Evolutionary conservation across 2,888 invertebrate species (phyloP).

Genomic region (Drosophila ustulata): DNA sequence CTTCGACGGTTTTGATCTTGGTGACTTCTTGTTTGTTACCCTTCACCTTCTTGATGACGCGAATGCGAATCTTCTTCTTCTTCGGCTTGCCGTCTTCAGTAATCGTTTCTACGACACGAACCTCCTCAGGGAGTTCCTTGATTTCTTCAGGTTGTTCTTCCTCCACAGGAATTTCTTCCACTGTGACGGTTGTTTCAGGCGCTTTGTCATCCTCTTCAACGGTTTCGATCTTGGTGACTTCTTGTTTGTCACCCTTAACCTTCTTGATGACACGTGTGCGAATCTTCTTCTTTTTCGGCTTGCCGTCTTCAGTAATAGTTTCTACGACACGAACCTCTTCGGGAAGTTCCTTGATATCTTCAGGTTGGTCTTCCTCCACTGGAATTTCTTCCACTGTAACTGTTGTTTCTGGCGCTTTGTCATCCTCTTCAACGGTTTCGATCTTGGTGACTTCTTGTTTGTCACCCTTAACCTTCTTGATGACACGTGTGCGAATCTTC

Average conservation of each 20-base stretch:
- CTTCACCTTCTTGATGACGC: slow-evolving; percentile 28
- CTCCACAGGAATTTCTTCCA: slow-evolving; percentile 18
- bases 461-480: slow-evolving; percentile 27
- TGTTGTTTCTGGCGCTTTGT: slow-evolving; percentile 13
- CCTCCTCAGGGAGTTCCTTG: slow-evolving; percentile 13
- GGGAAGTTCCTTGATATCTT: slow-evolving; percentile 15
- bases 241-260: slow-evolving; percentile 25
- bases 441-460: slow-evolving; percentile 27
- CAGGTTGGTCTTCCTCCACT: slow-evolving; percentile 12
- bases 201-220: slow-evolving; percentile 25
- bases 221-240: slow-evolving; percentile 27
- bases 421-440: slow-evolving; percentile 26
- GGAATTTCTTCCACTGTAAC: slow-evolving; percentile 22
- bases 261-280: slow-evolving; percentile 27
- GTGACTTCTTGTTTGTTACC: slow-evolving; percentile 24
- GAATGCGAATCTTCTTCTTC: slow-evolving; percentile 22
- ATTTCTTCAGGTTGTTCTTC: slow-evolving; percentile 21
- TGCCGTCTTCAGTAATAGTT: slow-evolving; percentile 13
- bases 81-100: slow-evolving; percentile 19
- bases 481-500: slow-evolving; percentile 27
- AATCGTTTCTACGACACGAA: slow-evolving; percentile 20
- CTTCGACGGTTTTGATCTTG: slow-evolving; percentile 24
- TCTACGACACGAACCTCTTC: slow-evolving; percentile 22
- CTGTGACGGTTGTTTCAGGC: slow-evolving; percentile 20
- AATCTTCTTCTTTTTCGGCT: slow-evolving; percentile 20